Percentiles rank a stretch among this genome's conserved stretches.
These are phyloP conservation scores for Eurytoma adleriae DNA, from an alignment of 2,888 invertebrate species.

Conservation along the genomic window DNA sequence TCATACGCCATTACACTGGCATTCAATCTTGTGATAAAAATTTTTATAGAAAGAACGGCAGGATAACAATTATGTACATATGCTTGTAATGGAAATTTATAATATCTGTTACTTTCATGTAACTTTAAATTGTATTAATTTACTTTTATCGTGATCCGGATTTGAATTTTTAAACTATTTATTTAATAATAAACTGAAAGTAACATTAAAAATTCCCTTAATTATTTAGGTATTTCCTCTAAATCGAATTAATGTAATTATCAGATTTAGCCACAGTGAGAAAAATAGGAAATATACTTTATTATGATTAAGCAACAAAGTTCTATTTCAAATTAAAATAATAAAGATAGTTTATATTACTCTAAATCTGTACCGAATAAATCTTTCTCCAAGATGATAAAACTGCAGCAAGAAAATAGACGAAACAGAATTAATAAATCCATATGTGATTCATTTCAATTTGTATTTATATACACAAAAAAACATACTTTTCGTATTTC, in stretches of 20 bases:
- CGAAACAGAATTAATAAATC: neutral
- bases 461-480: neutral
- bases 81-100: too few relatives aligned
- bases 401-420: conserved; percentile 21
- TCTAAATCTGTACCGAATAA: conserved; percentile 36
- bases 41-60: neutral
- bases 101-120: too few relatives aligned
- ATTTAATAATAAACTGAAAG: too few relatives aligned
- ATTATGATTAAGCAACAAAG: conserved; percentile 19
- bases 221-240: too few relatives aligned
- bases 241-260: neutral
- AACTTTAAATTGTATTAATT: too few relatives aligned
- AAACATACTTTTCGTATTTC: neutral
- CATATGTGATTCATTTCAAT: neutral
- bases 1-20: neutral
- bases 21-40: neutral
- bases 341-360: conserved; percentile 46
- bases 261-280: neutral
- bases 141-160: too few relatives aligned
- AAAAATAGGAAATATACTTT: conserved; percentile 27
- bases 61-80: too few relatives aligned
- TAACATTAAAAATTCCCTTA: too few relatives aligned
- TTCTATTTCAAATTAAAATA: conserved; percentile 42
- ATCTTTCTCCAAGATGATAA: conserved; percentile 36
- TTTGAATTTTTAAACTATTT: too few relatives aligned